Base-by-base conservation (phyloP, 1,140 invertebrate species). In the Drosophila repletoides region DNA sequence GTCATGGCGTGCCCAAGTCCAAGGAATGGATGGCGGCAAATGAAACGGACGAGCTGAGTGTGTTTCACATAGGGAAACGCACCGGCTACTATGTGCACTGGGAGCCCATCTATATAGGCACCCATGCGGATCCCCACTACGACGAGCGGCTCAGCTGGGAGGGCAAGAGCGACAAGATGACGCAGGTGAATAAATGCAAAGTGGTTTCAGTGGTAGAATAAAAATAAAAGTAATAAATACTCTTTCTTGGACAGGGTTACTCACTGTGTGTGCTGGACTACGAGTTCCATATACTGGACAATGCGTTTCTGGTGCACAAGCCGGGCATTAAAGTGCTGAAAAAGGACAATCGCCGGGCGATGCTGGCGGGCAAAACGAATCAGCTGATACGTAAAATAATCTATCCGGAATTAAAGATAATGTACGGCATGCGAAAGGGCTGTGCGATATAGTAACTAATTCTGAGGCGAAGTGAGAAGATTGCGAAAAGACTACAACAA, bases 111-210 rank as follows among this genome's bases (percentile, higher is more conserved):
- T 97, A 95, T 71, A 96, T 97, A 61, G 96, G 96, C 15, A 96
- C 95, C 0, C 94, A 96, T 89, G 91, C 93, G 5, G 97, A 98
- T 84, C 97, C 97, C 0, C 92, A 96, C 48, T 98, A 98, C 84
- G 97, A 98, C 70, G 95, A 97, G 87, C 92, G 96, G 88, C 93
- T 97, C 14, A 96, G 94, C 83, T 97, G 96, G 96, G 95, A 97
- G 87, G 96, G 96, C 43, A 96, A 96, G 91, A 96, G 95, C 89
- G 96, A 97, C 90, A 97, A 97, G 92, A 98, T 98, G 97, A 97
- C 96, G 28, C 97, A 98, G 94, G 96, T 97, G 80, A 90, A 53
- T 48, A 3, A 29, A 14, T 3, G 0, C 0, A 5, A 2, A 1
- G 1, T 19, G 1, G n/a, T n/a, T n/a, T n/a, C n/a, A n/a, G n/a